These are phyloP conservation scores for Epizoanthus rinbou DNA, from an alignment of 92 coral and sea anemone genomes.

Conservation along the genomic window DNA sequence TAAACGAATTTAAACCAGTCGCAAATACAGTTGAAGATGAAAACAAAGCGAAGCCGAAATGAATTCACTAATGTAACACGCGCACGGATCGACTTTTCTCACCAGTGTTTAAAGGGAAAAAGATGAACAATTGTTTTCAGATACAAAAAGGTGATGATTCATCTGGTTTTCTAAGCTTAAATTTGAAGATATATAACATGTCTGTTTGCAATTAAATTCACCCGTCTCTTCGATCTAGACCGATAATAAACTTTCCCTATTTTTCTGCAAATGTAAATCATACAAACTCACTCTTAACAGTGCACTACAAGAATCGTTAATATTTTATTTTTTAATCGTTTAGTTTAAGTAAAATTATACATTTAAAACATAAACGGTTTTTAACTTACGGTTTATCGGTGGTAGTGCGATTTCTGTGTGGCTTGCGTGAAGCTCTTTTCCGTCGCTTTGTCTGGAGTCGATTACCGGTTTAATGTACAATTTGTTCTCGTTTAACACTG, in stretches of 20 bases:
- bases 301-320: neutral
- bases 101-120: neutral
- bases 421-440: constrained; percentile 8
- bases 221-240: neutral
- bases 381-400: constrained; percentile 30
- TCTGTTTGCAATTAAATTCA: neutral
- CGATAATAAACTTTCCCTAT: neutral
- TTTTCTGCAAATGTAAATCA: neutral
- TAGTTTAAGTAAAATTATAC: neutral
- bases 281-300: neutral
- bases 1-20: neutral
- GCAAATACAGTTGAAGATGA: neutral
- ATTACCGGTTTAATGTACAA: constrained; percentile 22
- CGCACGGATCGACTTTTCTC: neutral
- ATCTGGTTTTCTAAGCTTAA: neutral
- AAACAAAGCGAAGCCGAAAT: neutral
- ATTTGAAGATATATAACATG: no score
- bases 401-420: constrained; percentile 23
- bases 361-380: neutral
- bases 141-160: neutral
- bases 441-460: constrained; percentile 24
- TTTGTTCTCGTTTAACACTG: constrained; percentile 17
- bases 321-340: neutral
- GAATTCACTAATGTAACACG: neutral
- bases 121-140: neutral